These are phyloP conservation scores for Pinna nobilis DNA, from an alignment of 1,140 invertebrate genomes.

Conservation along the genomic window DNA sequence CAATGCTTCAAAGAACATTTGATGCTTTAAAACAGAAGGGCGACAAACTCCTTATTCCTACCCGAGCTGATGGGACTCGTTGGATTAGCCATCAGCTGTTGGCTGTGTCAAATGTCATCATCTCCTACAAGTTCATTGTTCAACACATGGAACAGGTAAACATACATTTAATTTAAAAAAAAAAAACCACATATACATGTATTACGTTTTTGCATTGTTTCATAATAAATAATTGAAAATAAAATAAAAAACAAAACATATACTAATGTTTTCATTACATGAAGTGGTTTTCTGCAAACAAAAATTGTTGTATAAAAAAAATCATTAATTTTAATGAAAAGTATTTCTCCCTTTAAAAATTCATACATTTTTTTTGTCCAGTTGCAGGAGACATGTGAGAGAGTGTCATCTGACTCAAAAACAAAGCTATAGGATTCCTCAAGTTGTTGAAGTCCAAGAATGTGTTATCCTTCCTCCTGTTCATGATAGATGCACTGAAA, in stretches of 20 bases:
- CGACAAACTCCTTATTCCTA: conserved; percentile 9
- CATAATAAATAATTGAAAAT: too few species aligned
- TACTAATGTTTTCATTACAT: too few species aligned
- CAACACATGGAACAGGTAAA: conserved; percentile 22
- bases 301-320: too few species aligned
- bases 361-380: too few species aligned
- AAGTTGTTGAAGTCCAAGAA: conserved; percentile 24
- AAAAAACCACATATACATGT: too few species aligned
- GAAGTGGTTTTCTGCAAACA: too few species aligned
- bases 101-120: conserved; percentile 1
- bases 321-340: too few species aligned
- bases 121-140: conserved; percentile 25
- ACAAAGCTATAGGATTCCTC: conserved; percentile 8
- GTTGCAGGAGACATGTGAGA: conserved; percentile 20
- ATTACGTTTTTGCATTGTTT: too few species aligned
- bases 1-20: conserved; percentile 11
- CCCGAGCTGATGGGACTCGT: conserved; percentile 1
- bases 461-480: conserved; percentile 19
- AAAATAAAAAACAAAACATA: too few species aligned
- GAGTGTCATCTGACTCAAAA: conserved; percentile 22
- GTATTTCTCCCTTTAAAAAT: too few species aligned
- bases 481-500: conserved; percentile 10
- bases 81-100: conserved; percentile 13
- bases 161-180: neutral
- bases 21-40: conserved; percentile 13